Conservation (phyloP, 1,140 invertebrate species). For the Halesus radiatus region DNA sequence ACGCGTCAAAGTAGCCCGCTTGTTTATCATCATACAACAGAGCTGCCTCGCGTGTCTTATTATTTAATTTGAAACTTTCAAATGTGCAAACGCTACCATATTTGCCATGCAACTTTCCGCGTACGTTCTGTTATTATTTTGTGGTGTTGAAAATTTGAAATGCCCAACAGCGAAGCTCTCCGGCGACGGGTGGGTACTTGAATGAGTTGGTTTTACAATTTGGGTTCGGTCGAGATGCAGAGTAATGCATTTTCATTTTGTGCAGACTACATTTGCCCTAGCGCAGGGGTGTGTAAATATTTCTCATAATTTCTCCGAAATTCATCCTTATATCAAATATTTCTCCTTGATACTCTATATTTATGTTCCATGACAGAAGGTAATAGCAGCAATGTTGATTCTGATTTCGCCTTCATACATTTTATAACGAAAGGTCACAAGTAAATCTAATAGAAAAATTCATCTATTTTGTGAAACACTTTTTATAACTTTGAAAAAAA, state of each 20-base stretch:
- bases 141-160: slow-evolving; percentile 22
- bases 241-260: slow-evolving; percentile 19
- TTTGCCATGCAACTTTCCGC: slow-evolving; percentile 13
- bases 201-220: slow-evolving; percentile 19
- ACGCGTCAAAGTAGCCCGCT: background rate
- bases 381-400: no score
- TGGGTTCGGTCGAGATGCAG: background rate
- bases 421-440: no score
- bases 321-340: no score
- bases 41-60: background rate
- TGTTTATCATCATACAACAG: slow-evolving; percentile 6
- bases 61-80: slow-evolving; percentile 5
- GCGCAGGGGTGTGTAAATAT: background rate
- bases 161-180: background rate
- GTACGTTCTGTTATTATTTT: slow-evolving; percentile 8
- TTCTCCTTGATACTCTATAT: no score
- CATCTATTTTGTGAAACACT: no score
- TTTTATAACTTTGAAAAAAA: no score
- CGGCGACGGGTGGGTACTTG: background rate
- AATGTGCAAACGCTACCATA: background rate
- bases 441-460: no score
- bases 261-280: background rate
- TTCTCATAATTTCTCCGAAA: no score
- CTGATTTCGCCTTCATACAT: no score
- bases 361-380: no score